Percentiles rank a stretch among this genome's conserved stretches.
phyloP scores from a whole-genome alignment of 2,888 invertebrate genomes.

The Hemistola chrysoprasaria region DNA sequence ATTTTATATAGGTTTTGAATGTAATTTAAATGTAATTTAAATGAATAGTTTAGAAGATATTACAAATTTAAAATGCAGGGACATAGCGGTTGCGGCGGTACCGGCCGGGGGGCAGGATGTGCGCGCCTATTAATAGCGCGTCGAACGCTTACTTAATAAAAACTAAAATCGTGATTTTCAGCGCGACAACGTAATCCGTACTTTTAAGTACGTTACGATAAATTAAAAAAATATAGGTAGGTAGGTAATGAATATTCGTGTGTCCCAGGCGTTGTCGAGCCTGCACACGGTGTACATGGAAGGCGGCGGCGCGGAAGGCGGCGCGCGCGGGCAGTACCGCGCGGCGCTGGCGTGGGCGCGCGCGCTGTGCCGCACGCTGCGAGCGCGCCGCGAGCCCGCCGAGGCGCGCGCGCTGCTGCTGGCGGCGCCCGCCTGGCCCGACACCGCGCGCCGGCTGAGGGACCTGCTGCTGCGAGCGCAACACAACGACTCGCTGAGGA shows the following conservation, averaged over 20 bases:
- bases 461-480: slow-evolving; percentile 89
- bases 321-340: slow-evolving; percentile 89
- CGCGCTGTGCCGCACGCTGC: slow-evolving; percentile 87
- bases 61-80: no score
- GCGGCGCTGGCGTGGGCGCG: slow-evolving; percentile 91
- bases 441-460: slow-evolving; percentile 87
- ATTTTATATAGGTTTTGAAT: no score
- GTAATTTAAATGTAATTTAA: no score
- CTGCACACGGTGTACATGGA: slow-evolving; percentile 97
- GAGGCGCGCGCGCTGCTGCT: slow-evolving; percentile 85
- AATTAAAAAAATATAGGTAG: no score
- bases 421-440: slow-evolving; percentile 93
- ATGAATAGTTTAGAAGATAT: no score
- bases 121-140: no score
- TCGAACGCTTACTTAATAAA: no score
- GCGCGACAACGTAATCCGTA: no score
- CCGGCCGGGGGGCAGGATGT: no score
- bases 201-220: no score
- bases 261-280: slow-evolving; percentile 90
- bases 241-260: slow-evolving; percentile 2
- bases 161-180: no score
- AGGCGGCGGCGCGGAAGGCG: slow-evolving; percentile 84
- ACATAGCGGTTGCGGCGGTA: no score
- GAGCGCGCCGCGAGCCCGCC: slow-evolving; percentile 85
- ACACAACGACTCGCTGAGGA: slow-evolving; percentile 16